A percentile compares a stretch with the other conserved stretches of the same genome.
phyloP scores from a whole-genome alignment of 1,140 invertebrate species.

The Drosophila albomicans region DNA sequence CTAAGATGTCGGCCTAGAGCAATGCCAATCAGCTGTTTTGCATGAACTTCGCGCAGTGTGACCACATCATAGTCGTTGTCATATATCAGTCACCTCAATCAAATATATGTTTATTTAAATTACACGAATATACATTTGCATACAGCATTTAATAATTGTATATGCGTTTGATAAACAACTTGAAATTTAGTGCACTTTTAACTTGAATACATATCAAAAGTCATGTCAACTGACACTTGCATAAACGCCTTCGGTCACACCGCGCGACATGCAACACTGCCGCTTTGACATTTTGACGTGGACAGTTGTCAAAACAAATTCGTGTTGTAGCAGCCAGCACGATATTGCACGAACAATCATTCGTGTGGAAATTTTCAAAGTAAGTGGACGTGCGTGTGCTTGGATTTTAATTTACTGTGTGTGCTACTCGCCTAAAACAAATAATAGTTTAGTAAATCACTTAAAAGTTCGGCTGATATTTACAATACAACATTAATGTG shows the following conservation, averaged over 20 bases:
- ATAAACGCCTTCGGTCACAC: conserved; percentile 33
- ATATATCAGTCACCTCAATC: not conserved
- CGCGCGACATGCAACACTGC: conserved; percentile 42
- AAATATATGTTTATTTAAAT: too few species aligned
- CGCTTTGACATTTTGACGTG: conserved; percentile 69
- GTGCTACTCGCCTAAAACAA: not conserved
- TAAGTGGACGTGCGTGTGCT: conserved; percentile 48
- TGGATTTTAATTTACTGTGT: not conserved
- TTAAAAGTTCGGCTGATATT: conserved; percentile 17
- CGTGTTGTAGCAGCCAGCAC: conserved; percentile 28
- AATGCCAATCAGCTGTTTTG: not conserved
- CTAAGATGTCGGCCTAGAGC: conserved; percentile 37
- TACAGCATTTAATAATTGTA: too few species aligned
- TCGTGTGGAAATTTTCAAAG: conserved; percentile 56
- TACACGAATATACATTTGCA: too few species aligned
- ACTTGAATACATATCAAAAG: not conserved
- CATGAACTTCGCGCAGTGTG: not conserved
- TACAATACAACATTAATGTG: not conserved
- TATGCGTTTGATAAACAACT: too few species aligned
- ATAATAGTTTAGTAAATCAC: conserved; percentile 25
- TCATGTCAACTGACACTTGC: not conserved
- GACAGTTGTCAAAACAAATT: conserved; percentile 58
- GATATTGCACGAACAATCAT: conserved; percentile 37
- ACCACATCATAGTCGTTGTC: not conserved
- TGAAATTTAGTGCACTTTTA: not conserved